phyloP scores from a whole-genome alignment of 2,113 vertebrate genomes.

The human region DNA sequence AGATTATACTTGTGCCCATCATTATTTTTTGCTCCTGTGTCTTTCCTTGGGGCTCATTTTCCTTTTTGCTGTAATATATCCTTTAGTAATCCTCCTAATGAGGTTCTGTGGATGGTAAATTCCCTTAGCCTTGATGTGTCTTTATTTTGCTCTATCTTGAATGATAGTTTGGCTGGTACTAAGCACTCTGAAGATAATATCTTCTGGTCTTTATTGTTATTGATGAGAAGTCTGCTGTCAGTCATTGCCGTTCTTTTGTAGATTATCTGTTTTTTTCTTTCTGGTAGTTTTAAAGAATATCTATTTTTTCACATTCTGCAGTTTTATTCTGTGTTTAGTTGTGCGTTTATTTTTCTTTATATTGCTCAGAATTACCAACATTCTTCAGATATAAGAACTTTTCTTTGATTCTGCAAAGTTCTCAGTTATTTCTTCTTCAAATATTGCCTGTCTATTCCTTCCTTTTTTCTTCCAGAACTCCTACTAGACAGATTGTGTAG shows the following conservation, averaged over 20 bases:
- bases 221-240: not conserved
- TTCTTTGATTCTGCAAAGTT: constrained; percentile 18
- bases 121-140: not conserved
- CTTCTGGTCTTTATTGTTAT: not conserved
- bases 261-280: not conserved
- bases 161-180: not conserved
- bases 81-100: not conserved
- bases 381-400: not conserved
- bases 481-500: not conserved
- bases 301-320: not conserved
- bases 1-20: not conserved
- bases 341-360: not conserved
- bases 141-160: not conserved
- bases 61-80: not conserved
- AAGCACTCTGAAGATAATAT: not conserved
- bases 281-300: not conserved
- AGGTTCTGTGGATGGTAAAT: not conserved
- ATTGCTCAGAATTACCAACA: not conserved
- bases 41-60: not conserved
- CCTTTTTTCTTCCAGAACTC: not conserved
- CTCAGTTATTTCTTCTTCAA: not conserved
- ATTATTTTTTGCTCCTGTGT: not conserved
- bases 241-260: not conserved
- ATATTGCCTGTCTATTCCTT: not conserved
- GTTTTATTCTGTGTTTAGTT: not conserved